Base-by-base conservation (phyloP, 1,140 invertebrate genomes). In the Trigoniulus corallinus region DNA sequence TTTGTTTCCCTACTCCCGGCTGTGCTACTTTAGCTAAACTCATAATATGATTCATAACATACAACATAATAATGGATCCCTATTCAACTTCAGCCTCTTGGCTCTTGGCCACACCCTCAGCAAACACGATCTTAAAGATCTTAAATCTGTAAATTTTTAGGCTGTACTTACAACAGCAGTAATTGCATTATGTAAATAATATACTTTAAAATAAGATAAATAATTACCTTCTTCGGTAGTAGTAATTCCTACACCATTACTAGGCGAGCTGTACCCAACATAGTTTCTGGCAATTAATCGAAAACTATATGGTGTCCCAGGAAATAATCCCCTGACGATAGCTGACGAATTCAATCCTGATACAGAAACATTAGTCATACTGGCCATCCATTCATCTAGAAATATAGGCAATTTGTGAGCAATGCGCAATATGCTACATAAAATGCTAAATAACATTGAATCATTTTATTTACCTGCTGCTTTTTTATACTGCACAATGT, bases 401-500 rank as follows among this genome's bases (percentile, higher is more conserved):
- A 10, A 26, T 26, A 23, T 25, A n/a, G n/a, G n/a, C n/a, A n/a
- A n/a, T n/a, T n/a, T n/a, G n/a, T n/a, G 34, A 37, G 34, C n/a
- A 7, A 10, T 10, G 7, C n/a, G 34, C 34, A 7, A 37, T 37
- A 37, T 10, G n/a, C n/a, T 37, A 37, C n/a, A 37, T 10, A 37
- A n/a, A 37, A 37, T 10, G n/a, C 34, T n/a, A 37, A 37, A 37
- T 37, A 37, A n/a, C 34, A n/a, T 10, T 37, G 7, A n/a, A n/a
- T 10, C 7, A 37, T 37, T n/a, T n/a, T n/a, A n/a, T n/a, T n/a
- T n/a, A 52, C 23, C 41, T 29, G 39, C 3, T 25, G 24, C 23
- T 22, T 57, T 57, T 42, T 62, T 56, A 61, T 79, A 80, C 63
- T 84, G 80, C 51, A 83, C 75, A 42, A 81, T 67, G 62, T 84